Evolutionary conservation across 2,888 invertebrate species (phyloP), one percentile per base, ranked within the genome.

Genomic region (Odontocerum albicorne): DNA sequence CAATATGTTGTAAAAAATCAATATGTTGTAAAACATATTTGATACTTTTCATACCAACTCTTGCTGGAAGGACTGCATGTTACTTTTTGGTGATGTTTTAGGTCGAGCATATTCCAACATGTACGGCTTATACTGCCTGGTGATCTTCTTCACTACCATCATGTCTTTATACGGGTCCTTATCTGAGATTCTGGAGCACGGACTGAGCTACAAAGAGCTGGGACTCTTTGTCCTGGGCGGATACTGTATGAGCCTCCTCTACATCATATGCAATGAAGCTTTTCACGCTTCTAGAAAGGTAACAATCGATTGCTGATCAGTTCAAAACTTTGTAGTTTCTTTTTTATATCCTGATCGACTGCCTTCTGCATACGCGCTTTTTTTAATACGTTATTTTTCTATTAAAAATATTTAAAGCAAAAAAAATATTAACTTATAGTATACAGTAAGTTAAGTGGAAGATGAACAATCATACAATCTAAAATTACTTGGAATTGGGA

Each of bases 121-220:
- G 87, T 88, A 88, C 62, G 86, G 86, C 7, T 85, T 88, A 67
- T 87, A 86, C 65, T 87, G 87, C 63, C 76, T 88, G 70, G 81
- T 88, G 2, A 85, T 88, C 49, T 82, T 87, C 66, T 82, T 88
- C 64, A 87, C 87, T 2, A 87, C 87, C 6, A 87, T 87, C 8
- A 86, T 87, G 39, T 87, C 87, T 2, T 75, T 84, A 3, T 88
- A 87, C 62, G 87, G 87, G 1, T 83, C 83, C 4, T 70, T 88
- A 10, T 85, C 87, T 6, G 87, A 88, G 67, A 86, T 87, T 63
- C 68, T 87, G 43, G 87, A 88, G 64, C 83, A 84, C 55, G 87
- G 87, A 1, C 73, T 86, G 16, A 87, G 86, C 19, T 84, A 84
- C 65, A 87, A 87, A 64, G 87, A 87, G 66, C 79, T 85, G 64